A percentile compares a stretch with the other conserved stretches of the same genome.
Conservation (phyloP, 2,888 invertebrate species). For the Pristionchus maxplancki region DNA sequence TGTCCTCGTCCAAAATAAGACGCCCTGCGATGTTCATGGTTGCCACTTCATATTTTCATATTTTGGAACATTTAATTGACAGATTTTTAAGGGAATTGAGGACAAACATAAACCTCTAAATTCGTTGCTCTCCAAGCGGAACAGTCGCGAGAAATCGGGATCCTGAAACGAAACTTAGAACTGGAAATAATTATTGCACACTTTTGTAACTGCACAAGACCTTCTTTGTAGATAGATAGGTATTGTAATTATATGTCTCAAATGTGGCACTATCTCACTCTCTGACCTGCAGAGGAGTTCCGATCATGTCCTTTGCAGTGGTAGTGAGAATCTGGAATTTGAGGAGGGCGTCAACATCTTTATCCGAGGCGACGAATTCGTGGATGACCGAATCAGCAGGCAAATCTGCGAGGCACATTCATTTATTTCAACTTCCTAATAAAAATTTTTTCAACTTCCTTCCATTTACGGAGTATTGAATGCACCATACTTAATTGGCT, state of each 20-base stretch:
- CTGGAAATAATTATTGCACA: background rate
- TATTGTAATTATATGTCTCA: too few species aligned
- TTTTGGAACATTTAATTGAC: background rate
- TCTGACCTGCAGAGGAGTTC: constrained; percentile 36
- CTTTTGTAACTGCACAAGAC: background rate
- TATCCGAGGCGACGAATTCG: constrained; percentile 25
- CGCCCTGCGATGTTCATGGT: background rate
- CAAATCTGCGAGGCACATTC: background rate
- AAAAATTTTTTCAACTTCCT: background rate
- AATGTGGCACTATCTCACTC: too few species aligned
- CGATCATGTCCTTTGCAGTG: constrained; percentile 48
- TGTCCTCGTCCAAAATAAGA: constrained; percentile 26
- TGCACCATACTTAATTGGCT: background rate
- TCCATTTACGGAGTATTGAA: background rate
- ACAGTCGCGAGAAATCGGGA: constrained; percentile 45
- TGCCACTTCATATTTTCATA: background rate
- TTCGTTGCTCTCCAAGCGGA: background rate
- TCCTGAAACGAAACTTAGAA: constrained; percentile 9
- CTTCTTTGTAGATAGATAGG: background rate
- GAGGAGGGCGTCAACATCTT: background rate
- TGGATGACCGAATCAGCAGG: constrained; percentile 29
- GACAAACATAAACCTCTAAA: background rate
- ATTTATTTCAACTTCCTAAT: background rate
- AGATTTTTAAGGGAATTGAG: background rate
- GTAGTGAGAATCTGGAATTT: constrained; percentile 16